Conservation (phyloP, 1,140 invertebrate species). For the Matsumurasca onukii region DNA sequence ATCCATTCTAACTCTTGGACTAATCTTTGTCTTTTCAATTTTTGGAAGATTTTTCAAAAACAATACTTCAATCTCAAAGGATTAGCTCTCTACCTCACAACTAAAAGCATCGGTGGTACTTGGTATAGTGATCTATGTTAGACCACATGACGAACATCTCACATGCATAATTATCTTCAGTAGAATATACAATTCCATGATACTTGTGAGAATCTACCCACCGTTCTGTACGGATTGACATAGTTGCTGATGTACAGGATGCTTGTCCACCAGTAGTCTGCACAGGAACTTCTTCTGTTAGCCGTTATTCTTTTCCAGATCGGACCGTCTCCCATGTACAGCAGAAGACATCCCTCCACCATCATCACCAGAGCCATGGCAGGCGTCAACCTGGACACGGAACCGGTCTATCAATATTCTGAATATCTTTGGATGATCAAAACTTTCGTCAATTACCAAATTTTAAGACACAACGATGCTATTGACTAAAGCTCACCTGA, state of each 20-base stretch:
- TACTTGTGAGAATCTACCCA: too few relatives aligned
- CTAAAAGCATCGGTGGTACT: too few relatives aligned
- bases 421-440: background rate
- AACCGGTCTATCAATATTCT: too few relatives aligned
- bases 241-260: constrained; percentile 27
- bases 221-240: constrained; percentile 2
- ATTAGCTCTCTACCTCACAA: too few relatives aligned
- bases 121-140: too few relatives aligned
- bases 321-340: constrained; percentile 1
- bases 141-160: too few relatives aligned
- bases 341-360: background rate
- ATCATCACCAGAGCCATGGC: constrained; percentile 5
- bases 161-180: too few relatives aligned
- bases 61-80: too few relatives aligned
- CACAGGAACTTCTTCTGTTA: background rate
- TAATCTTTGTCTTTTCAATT: too few relatives aligned
- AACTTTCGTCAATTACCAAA: too few relatives aligned
- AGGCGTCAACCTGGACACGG: constrained; percentile 13
- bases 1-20: too few relatives aligned
- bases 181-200: too few relatives aligned
- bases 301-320: constrained; percentile 6
- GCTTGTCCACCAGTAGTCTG: constrained; percentile 7
- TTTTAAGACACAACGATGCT: background rate
- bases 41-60: background rate
- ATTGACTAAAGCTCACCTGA: constrained; percentile 4